These are phyloP conservation scores for Callocephalon fimbriatum DNA, from an alignment of 2,113 vertebrate genomes.

Conservation along the genomic window DNA sequence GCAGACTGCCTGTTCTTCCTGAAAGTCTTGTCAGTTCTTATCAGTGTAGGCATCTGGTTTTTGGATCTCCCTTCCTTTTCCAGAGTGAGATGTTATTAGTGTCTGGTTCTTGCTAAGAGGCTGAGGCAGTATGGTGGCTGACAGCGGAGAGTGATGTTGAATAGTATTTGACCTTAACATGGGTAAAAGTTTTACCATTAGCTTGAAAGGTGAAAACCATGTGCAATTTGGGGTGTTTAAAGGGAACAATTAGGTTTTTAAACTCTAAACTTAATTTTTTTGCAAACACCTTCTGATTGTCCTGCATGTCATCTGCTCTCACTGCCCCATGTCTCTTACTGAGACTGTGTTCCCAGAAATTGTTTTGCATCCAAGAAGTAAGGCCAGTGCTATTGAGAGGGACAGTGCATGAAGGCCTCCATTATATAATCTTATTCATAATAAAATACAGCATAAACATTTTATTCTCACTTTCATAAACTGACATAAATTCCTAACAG, in stretches of 20 bases:
- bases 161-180: conserved; percentile 3
- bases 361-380: neutral
- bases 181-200: neutral
- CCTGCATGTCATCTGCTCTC: neutral
- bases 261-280: neutral
- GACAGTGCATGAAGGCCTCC: neutral
- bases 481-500: neutral
- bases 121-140: neutral
- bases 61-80: conserved; percentile 41
- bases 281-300: neutral
- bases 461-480: neutral
- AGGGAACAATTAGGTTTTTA: neutral
- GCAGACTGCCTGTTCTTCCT: conserved; percentile 61
- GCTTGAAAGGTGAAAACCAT: neutral
- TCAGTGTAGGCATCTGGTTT: conserved; percentile 57
- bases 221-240: neutral
- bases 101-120: conserved; percentile 38
- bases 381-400: neutral
- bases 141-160: neutral
- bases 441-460: neutral
- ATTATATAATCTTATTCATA: neutral
- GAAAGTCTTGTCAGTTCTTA: conserved; percentile 57
- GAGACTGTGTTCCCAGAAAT: neutral
- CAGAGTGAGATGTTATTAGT: conserved; percentile 40
- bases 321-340: neutral